These are phyloP conservation scores for Uromys caudimaculatus DNA, from an alignment of 2,797 vertebrate species.

Conservation along the genomic window DNA sequence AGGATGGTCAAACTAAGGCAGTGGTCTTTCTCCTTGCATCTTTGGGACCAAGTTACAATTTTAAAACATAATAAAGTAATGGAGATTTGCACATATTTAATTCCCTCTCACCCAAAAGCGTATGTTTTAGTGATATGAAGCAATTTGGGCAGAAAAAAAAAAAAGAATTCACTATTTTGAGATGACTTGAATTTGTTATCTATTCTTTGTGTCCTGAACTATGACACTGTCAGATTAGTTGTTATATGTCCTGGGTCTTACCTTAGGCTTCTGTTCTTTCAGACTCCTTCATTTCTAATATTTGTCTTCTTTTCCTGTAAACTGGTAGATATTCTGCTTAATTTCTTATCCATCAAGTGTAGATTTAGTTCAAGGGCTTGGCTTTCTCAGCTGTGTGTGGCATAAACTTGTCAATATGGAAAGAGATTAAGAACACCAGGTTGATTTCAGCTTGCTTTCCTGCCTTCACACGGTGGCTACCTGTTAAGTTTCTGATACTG, in stretches of 20 bases:
- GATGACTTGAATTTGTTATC: background rate
- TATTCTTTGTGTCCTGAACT: background rate
- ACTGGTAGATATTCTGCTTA: slow-evolving; percentile 27
- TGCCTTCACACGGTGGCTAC: slow-evolving; percentile 22
- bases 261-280: slow-evolving; percentile 12
- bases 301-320: background rate
- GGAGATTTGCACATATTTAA: background rate
- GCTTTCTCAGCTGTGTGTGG: background rate
- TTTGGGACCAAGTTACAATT: background rate
- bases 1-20: background rate
- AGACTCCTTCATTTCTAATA: background rate
- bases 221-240: background rate
- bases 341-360: background rate
- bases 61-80: background rate
- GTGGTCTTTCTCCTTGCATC: background rate
- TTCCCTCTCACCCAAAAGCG: background rate
- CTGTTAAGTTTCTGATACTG: background rate
- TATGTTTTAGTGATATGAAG: background rate
- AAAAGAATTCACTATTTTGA: background rate
- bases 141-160: background rate
- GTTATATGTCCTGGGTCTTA: background rate
- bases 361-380: slow-evolving; percentile 31
- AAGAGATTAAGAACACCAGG: background rate
- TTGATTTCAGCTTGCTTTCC: background rate
- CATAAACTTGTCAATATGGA: background rate